These are phyloP conservation scores for Danio kyathit DNA, from an alignment of 2,797 vertebrate genomes.

Conservation along the genomic window DNA sequence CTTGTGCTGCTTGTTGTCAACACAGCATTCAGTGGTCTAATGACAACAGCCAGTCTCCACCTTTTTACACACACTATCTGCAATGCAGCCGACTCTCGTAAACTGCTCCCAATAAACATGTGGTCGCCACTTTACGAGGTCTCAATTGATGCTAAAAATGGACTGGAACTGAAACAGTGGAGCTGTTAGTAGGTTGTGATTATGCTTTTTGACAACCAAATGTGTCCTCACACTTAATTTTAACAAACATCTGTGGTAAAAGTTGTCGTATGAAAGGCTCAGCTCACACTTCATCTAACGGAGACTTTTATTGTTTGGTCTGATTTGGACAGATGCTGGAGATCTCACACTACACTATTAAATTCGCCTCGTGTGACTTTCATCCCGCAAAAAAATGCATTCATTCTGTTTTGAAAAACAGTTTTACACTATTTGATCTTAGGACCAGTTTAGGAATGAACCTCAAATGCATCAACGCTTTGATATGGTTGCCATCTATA, in stretches of 20 bases:
- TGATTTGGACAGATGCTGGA: conserved; percentile 15
- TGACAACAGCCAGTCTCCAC: conserved; percentile 11
- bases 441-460: conserved; percentile 9
- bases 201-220: conserved; percentile 35
- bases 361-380: neutral
- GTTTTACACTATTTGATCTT: conserved; percentile 25
- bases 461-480: conserved; percentile 1
- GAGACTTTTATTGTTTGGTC: conserved; percentile 33
- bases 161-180: conserved; percentile 33
- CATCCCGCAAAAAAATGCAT: conserved; percentile 22
- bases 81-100: conserved; percentile 22
- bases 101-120: conserved; percentile 48
- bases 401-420: conserved; percentile 27
- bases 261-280: conserved; percentile 33
- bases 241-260: conserved; percentile 47
- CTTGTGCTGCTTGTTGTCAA: conserved; percentile 52
- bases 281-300: conserved; percentile 48
- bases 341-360: conserved; percentile 24
- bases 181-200: conserved; percentile 42
- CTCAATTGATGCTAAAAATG: conserved; percentile 37
- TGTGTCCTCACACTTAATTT: conserved; percentile 31
- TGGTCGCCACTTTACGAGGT: conserved; percentile 43
- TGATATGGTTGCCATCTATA: conserved; percentile 39
- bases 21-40: conserved; percentile 33
- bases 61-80: conserved; percentile 36